Percentiles rank a stretch among this genome's conserved stretches.
phyloP scores from a whole-genome alignment of 2,113 vertebrate species.

The Xenus cinereus region DNA sequence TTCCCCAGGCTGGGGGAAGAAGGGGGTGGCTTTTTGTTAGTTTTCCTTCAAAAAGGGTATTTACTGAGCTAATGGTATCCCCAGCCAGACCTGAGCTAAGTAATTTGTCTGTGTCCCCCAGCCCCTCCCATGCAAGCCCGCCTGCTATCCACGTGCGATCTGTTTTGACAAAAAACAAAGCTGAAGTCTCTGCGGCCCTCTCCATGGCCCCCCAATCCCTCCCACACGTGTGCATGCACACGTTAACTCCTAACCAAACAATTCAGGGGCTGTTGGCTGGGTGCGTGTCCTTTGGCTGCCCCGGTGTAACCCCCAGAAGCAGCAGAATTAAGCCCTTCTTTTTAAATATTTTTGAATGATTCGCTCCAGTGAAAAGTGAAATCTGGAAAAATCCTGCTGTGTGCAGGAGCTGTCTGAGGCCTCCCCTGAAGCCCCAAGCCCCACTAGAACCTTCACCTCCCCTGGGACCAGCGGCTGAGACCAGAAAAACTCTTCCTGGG shows the following conservation, averaged over 20 bases:
- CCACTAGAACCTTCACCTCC: background rate
- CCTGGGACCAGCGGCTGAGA: background rate
- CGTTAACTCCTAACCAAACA: conserved; percentile 48
- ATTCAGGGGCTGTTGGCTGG: conserved; percentile 11
- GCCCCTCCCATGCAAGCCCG: background rate
- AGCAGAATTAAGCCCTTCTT: conserved; percentile 33
- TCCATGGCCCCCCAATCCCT: background rate
- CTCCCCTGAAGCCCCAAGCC: background rate
- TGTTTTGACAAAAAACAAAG: conserved; percentile 60
- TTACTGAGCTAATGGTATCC: background rate
- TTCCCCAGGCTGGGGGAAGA: background rate
- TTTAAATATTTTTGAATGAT: conserved; percentile 48
- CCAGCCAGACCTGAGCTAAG: background rate
- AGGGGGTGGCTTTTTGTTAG: background rate
- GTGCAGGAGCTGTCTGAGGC: background rate
- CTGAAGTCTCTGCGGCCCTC: background rate
- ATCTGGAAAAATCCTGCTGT: background rate
- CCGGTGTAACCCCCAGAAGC: conserved; percentile 35
- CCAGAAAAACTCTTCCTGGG: background rate
- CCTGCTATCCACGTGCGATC: conserved; percentile 6
- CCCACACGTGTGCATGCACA: background rate
- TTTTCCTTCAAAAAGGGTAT: background rate
- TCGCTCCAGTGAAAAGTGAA: background rate
- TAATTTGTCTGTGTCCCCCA: background rate
- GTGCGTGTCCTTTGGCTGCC: conserved; percentile 54